A percentile compares a stretch with the other conserved stretches of the same genome.
Conservation (phyloP, 2,113 vertebrate genomes). For the Speoplatyrhinus poulsoni region DNA sequence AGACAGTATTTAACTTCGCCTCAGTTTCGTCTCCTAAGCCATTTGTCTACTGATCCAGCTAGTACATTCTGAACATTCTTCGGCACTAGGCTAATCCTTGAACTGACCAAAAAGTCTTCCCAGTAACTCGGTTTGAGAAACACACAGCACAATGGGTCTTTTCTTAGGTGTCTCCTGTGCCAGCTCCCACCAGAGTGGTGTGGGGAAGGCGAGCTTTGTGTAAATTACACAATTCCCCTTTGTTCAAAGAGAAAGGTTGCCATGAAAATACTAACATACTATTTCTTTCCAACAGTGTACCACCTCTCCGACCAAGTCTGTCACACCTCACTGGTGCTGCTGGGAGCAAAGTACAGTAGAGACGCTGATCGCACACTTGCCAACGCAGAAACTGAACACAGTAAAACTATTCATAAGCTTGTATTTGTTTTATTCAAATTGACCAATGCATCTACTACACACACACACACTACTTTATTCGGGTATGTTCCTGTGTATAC, state of each 20-base stretch:
- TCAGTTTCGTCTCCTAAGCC: constrained; percentile 34
- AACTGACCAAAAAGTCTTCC: constrained; percentile 17
- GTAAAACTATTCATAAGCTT: constrained; percentile 1
- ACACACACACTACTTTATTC: neutral
- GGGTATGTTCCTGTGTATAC: neutral
- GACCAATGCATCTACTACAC: neutral
- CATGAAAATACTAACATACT: neutral
- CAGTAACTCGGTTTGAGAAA: constrained; percentile 5
- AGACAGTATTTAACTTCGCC: constrained; percentile 29
- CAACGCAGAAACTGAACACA: neutral
- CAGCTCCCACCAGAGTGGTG: neutral
- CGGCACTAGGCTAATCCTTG: constrained; percentile 33
- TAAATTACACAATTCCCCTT: neutral
- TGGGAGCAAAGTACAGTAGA: neutral
- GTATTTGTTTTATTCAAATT: no score
- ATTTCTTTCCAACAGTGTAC: neutral
- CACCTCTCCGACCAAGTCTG: neutral
- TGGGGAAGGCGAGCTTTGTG: neutral
- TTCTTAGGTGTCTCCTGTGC: neutral
- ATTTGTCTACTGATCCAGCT: constrained; percentile 37
- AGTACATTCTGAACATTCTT: constrained; percentile 60
- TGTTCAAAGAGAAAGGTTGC: neutral
- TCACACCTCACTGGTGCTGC: constrained; percentile 1
- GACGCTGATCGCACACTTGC: neutral
- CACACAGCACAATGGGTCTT: neutral